These are phyloP conservation scores for Pseudopleuronectes americanus DNA, from an alignment of 2,797 vertebrate species.

Conservation along the genomic window DNA sequence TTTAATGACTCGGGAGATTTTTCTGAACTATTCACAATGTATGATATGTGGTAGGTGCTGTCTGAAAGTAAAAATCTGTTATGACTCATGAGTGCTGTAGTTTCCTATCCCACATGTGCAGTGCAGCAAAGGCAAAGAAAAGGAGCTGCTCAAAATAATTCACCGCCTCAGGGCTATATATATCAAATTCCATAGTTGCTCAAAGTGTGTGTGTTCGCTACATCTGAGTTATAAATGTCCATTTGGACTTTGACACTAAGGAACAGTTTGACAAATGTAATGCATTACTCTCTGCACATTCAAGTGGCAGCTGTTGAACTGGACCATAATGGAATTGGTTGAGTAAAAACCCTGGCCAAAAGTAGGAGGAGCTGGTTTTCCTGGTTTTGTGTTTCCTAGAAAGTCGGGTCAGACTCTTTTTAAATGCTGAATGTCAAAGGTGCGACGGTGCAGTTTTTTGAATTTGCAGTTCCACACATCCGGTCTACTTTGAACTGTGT, in stretches of 20 bases:
- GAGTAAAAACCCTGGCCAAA: constrained; percentile 51
- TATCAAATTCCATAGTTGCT: constrained; percentile 73
- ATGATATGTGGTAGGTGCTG: constrained; percentile 62
- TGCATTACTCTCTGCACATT: constrained; percentile 66
- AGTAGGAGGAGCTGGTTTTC: constrained; percentile 31
- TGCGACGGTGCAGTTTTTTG: constrained; percentile 19
- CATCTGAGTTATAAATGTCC: constrained; percentile 70
- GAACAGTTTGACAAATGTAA: constrained; percentile 70
- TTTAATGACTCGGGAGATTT: constrained; percentile 57
- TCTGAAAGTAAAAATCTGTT: constrained; percentile 71
- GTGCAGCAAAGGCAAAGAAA: constrained; percentile 54
- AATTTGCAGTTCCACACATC: constrained; percentile 13
- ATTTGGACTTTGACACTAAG: constrained; percentile 67
- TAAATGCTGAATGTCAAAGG: constrained; percentile 18
- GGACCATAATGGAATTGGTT: constrained; percentile 67
- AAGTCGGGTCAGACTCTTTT: constrained; percentile 26
- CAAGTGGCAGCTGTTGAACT: constrained; percentile 67
- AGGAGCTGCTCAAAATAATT: constrained; percentile 75
- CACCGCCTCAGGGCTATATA: constrained; percentile 68
- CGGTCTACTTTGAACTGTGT: neutral
- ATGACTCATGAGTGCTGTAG: constrained; percentile 73
- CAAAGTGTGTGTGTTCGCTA: constrained; percentile 69
- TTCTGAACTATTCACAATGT: constrained; percentile 59
- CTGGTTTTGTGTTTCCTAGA: constrained; percentile 36
- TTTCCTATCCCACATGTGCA: constrained; percentile 61